phyloP scores from a whole-genome alignment of 2,888 invertebrate species.

The Heliconius ismenius region DNA sequence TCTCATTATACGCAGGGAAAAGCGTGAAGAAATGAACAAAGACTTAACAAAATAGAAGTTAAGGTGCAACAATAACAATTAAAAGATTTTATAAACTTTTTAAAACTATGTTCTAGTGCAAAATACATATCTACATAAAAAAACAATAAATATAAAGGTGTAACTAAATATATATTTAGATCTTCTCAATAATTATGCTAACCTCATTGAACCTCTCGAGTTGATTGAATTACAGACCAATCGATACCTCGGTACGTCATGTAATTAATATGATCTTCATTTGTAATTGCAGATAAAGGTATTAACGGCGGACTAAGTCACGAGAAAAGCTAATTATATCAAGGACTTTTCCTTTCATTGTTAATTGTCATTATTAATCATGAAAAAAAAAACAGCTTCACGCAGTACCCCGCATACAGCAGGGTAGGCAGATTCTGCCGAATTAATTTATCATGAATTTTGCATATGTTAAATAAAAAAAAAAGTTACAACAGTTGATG shows the following conservation, averaged over 20 bases:
- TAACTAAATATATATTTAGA: neutral
- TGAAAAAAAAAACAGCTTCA: neutral
- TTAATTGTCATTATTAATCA: neutral
- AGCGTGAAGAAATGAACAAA: neutral
- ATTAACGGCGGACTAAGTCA: conserved; percentile 1
- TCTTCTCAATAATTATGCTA: neutral
- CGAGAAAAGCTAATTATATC: conserved; percentile 15
- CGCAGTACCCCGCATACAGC: too few relatives aligned
- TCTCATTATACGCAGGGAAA: neutral
- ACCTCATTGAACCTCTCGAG: conserved; percentile 5
- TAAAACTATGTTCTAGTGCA: neutral
- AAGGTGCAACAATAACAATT: neutral
- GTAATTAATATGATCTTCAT: conserved; percentile 21
- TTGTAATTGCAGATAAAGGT: conserved; percentile 18
- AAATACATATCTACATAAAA: neutral
- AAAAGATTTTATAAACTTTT: neutral
- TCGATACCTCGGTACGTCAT: conserved; percentile 22
- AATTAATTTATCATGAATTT: too few relatives aligned
- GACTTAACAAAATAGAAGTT: neutral
- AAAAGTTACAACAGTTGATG: too few relatives aligned
- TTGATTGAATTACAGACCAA: conserved; percentile 15
- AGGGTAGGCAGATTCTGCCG: neutral
- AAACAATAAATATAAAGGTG: neutral
- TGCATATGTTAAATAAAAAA: too few relatives aligned
- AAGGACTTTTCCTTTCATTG: conserved; percentile 4